Conservation (phyloP, 1,140 invertebrate genomes). For the Onthophagus taurus region DNA sequence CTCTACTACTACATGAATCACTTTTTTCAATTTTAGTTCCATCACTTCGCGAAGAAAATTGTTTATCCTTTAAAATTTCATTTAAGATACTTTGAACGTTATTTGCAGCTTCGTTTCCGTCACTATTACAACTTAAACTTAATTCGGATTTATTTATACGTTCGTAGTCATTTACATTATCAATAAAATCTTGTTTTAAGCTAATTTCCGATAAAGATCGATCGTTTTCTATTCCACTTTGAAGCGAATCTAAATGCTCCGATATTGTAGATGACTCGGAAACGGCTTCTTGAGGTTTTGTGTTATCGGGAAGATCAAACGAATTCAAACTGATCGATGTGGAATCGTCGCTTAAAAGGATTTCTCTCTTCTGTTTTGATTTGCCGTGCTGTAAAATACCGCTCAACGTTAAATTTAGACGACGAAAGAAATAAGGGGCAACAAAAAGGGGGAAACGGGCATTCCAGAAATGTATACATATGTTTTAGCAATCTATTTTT, state of each 20-base stretch:
- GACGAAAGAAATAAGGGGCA: no score
- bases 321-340: conserved; percentile 2
- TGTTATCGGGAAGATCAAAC: conserved; percentile 8
- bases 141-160: conserved; percentile 18
- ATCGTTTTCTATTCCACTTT: conserved; percentile 30
- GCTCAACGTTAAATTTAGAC: no score
- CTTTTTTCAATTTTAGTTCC: conserved; percentile 11
- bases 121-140: conserved; percentile 22
- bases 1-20: conserved; percentile 16
- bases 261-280: conserved; percentile 22
- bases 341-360: conserved; percentile 1
- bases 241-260: conserved; percentile 25
- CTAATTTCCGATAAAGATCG: conserved; percentile 34
- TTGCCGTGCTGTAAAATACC: no score
- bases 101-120: conserved; percentile 19
- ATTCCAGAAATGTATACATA: no score
- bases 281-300: neutral
- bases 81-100: conserved; percentile 31
- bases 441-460: no score
- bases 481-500: no score
- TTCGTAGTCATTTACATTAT: conserved; percentile 15
- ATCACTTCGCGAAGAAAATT: conserved; percentile 23
- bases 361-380: conserved; percentile 13
- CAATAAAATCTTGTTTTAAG: conserved; percentile 15
- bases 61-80: conserved; percentile 29